Base-by-base conservation (phyloP, 2,888 invertebrate genomes). In the Drosophila ezoana region DNA sequence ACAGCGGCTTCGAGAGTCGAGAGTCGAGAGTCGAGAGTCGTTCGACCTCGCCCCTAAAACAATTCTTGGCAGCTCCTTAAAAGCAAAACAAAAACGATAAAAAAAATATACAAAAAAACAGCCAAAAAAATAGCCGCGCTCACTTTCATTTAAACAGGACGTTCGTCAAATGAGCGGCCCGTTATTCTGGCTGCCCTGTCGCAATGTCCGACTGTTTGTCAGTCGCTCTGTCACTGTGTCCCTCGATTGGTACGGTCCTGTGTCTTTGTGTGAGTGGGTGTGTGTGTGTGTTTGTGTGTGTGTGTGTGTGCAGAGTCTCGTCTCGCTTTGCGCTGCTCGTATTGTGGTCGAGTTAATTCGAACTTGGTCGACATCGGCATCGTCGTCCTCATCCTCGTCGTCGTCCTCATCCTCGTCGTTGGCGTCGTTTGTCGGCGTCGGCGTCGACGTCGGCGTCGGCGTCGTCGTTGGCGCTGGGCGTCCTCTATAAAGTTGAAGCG, bases 291-390 rank as follows among this genome's bases (percentile, higher is more conserved):
- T 28, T 13, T n/a, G 49, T 43, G 37, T 47, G 43, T 43, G 4
- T 53, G n/a, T 43, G 53, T 43, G 51, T 16, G 38, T 38, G 43
- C 54, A 40, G 60, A 53, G 60, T 72, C 57, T 54, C 70, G 76
- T 53, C 70, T 75, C 58, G 54, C 51, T 75, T 75, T 54, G 57
- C 51, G 66, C 52, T 51, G 69, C 67, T 81, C 81, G 81, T 77
- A 73, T 84, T 82, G 82, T 78, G 82, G 82, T 82, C 85, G 87
- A 82, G 82, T 82, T 87, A 84, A 84, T 88, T 88, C 79, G 86
- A 78, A 78, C 82, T 75, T 85, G 65, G 53, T 71, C 68, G 64
- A 72, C 72, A 45, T 74, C 75, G 58, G 59, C 57, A 45, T 51
- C 56, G 33, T 47, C 59, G 44, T 48, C 45, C 45, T 13, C 44